Conservation (phyloP, 2,888 invertebrate species). For the Drosophila greeni region DNA sequence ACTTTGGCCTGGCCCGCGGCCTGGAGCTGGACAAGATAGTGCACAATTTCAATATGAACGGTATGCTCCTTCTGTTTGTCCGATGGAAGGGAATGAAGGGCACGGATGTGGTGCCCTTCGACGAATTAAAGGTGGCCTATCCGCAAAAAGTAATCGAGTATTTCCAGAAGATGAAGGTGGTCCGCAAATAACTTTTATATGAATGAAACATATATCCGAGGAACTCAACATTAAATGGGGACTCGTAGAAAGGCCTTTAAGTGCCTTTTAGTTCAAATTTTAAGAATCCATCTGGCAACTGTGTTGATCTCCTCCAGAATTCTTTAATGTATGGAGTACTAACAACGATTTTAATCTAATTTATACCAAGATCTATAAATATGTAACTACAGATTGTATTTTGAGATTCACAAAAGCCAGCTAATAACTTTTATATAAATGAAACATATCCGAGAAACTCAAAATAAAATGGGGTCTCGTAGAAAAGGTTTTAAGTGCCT, state of each 20-base stretch:
- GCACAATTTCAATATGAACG: background rate
- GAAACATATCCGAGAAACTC: background rate
- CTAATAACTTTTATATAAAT: too few species aligned
- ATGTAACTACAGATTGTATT: too few species aligned
- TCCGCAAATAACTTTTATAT: too few species aligned
- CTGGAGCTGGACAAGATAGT: slow-evolving; percentile 37
- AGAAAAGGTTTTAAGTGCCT: too few species aligned
- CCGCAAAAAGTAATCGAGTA: slow-evolving; percentile 39
- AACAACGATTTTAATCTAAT: background rate
- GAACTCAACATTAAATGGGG: background rate
- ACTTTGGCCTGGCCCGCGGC: slow-evolving; percentile 39
- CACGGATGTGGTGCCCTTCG: slow-evolving; percentile 32
- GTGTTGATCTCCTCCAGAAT: background rate
- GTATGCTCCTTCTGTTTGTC: slow-evolving; percentile 14
- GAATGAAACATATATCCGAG: background rate
- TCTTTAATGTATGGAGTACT: background rate
- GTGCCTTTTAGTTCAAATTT: too few species aligned
- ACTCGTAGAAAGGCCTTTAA: background rate
- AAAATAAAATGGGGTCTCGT: background rate
- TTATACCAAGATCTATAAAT: background rate
- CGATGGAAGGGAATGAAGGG: slow-evolving; percentile 29
- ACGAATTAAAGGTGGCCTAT: slow-evolving; percentile 3
- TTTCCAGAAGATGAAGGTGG: too few species aligned
- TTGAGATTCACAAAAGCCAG: too few species aligned
- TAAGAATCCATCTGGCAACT: background rate